Conservation (phyloP, 2,888 invertebrate species). For the Nomada hirtipes region DNA sequence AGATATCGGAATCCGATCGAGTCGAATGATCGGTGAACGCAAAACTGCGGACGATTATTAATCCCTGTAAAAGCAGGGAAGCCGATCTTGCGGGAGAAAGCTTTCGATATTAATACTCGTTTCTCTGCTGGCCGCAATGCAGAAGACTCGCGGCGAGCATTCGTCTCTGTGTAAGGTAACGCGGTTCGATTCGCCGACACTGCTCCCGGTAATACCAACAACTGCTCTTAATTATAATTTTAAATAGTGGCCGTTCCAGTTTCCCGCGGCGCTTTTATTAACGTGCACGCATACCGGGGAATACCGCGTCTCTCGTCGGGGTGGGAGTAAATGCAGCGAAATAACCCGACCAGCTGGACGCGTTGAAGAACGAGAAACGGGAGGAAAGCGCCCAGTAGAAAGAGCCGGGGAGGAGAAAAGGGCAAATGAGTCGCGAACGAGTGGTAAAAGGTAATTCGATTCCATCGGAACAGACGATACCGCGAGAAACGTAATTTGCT, state of each 20-base stretch:
- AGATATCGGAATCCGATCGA: constrained; percentile 1
- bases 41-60: constrained; percentile 10
- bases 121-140: constrained; percentile 10
- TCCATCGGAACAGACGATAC: constrained; percentile 2
- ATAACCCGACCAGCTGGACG: background rate
- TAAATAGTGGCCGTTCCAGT: constrained; percentile 43
- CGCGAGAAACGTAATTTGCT: constrained; percentile 1
- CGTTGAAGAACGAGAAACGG: background rate
- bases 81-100: constrained; percentile 13
- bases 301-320: background rate
- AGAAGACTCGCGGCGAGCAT: constrained; percentile 13
- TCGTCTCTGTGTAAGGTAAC: constrained; percentile 28
- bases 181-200: constrained; percentile 20
- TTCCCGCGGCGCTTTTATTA: constrained; percentile 31
- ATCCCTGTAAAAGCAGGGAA: constrained; percentile 5
- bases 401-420: background rate
- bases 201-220: background rate
- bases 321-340: background rate
- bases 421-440: background rate
- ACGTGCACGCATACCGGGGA: background rate
- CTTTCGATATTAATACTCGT: constrained; percentile 26
- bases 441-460: background rate
- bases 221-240: constrained; percentile 52
- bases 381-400: background rate
- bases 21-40: background rate